Evolutionary conservation across 2,113 vertebrate genomes (phyloP).

Genomic region (Hippocampus zosterae): DNA sequence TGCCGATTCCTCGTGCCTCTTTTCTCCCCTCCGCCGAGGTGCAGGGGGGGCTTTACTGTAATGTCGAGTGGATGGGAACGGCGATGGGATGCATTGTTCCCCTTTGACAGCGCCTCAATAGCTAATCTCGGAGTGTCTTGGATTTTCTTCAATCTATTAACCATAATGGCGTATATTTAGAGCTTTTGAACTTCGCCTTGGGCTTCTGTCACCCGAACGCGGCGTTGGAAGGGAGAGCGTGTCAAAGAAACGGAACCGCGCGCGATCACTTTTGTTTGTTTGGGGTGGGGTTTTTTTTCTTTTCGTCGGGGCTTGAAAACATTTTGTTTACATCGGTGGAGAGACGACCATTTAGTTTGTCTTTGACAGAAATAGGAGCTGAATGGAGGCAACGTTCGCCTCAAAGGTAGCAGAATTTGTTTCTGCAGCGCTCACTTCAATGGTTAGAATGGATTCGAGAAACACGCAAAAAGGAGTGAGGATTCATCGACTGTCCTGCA

Average conservation of each 20-base stretch:
- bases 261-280: constrained; percentile 41
- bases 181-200: constrained; percentile 71
- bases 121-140: constrained; percentile 69
- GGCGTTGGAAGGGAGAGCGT: constrained; percentile 60
- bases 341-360: constrained; percentile 55
- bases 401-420: constrained; percentile 8
- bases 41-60: constrained; percentile 54
- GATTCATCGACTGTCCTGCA: neutral
- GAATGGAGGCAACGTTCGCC: constrained; percentile 23
- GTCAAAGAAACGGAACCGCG: constrained; percentile 46
- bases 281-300: neutral
- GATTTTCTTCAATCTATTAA: constrained; percentile 71
- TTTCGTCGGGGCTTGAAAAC: constrained; percentile 57
- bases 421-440: neutral
- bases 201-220: constrained; percentile 65
- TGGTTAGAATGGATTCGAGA: neutral
- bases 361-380: constrained; percentile 32
- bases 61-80: constrained; percentile 44
- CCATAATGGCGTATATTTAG: constrained; percentile 70
- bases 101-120: constrained; percentile 65
- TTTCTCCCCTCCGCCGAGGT: constrained; percentile 50
- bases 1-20: constrained; percentile 29
- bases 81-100: constrained; percentile 59
- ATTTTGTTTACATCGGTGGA: constrained; percentile 60
- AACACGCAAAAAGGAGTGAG: neutral